These are phyloP conservation scores for Sardinella longiceps DNA, from an alignment of 2,797 vertebrate genomes.

Conservation along the genomic window DNA sequence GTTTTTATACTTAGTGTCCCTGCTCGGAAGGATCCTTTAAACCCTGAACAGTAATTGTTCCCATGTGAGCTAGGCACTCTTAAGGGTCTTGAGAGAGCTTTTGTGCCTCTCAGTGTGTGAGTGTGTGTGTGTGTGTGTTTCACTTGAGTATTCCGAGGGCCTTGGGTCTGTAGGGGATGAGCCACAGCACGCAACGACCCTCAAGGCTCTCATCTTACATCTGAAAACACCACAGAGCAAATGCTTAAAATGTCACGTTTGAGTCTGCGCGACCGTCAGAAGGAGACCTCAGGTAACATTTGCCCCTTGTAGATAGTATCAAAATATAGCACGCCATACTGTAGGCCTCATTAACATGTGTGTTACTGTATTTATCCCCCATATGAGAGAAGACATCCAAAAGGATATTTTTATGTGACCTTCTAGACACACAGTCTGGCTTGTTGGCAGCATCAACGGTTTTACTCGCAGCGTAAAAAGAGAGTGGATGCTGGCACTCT, in stretches of 20 bases:
- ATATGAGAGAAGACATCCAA: neutral
- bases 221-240: neutral
- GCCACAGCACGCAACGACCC: neutral
- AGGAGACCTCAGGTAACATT: neutral
- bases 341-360: neutral
- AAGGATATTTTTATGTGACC: slow-evolving; percentile 8
- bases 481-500: neutral
- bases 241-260: neutral
- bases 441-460: neutral
- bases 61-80: neutral
- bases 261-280: neutral
- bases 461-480: neutral
- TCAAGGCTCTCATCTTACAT: neutral
- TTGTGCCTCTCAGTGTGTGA: neutral
- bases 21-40: neutral
- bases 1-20: too few species aligned
- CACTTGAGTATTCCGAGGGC: neutral
- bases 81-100: neutral
- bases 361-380: neutral
- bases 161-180: neutral
- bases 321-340: neutral
- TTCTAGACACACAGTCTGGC: neutral
- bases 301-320: neutral
- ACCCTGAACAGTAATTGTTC: neutral
- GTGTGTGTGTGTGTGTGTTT: neutral